Base-by-base conservation (phyloP, 2,888 invertebrate species). In the Lasiommata megera region DNA sequence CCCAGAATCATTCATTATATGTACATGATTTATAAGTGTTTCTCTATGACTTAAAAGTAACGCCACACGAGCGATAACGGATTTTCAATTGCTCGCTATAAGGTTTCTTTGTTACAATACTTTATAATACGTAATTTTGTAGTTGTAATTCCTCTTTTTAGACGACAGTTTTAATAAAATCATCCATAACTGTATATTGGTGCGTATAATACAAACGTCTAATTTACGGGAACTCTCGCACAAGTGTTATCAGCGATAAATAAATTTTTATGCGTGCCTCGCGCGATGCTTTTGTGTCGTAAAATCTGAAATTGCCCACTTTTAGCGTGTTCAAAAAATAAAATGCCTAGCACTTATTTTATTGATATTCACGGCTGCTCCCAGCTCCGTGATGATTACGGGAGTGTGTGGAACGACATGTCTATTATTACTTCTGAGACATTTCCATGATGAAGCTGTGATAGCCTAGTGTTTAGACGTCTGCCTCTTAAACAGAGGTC, bases 191-290 rank as follows among this genome's bases (percentile, higher is more conserved):
- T 46, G 14, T 18, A 23, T 2, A 2, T 23, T 3, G 3, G 5
- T 17, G 11, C 6, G 34, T n/a, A 23, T 3, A 1, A 18, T 43
- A 17, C 29, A 9, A 36, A 36, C n/a, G 18, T 18, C 50, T 50
- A 50, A 50, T 28, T 50, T 50, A 50, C 38, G 23, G 37, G 23
- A 11, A 8, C 50, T 12, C 38, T 12, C 48, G 18, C 12, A 48
- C 48, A 48, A 48, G 36, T 48, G 48, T 50, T 50, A 50, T 50
- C 50, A 37, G 50, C 37, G 9, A 50, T 50, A 37, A 50, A 50
- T 50, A 50, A 37, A 37, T 12, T 50, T 23, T 38, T 23, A 37
- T 12, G 50, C 38, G 50, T 28, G 38, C 50, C 37, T 23, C 50
- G 48, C 18, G 23, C 48, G 36, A 37, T 18, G 17, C 18, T 36